Evolutionary conservation across 2,888 invertebrate genomes (phyloP).

Genomic region (Cryptus viduatorius): DNA sequence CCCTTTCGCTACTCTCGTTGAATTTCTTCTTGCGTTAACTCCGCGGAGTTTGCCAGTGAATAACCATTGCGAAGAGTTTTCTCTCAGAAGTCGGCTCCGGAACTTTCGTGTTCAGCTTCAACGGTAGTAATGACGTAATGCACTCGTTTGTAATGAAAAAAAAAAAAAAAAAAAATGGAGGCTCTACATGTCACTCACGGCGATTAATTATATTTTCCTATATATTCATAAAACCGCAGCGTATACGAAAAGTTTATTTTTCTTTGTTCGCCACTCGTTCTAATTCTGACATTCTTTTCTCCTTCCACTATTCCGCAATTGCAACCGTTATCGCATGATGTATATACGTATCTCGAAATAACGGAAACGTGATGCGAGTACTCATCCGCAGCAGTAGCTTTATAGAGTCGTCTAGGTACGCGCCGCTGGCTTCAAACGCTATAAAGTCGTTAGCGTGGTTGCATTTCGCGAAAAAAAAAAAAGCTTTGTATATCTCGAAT

Average conservation of each 20-base stretch:
- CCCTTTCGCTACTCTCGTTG: constrained; percentile 33
- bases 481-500: constrained; percentile 65
- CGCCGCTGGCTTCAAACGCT: constrained; percentile 46
- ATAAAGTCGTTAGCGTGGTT: constrained; percentile 63
- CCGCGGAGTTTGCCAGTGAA: not conserved
- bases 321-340: constrained; percentile 32
- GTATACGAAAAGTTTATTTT: not conserved
- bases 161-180: not conserved
- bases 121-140: not conserved
- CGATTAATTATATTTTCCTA: not conserved
- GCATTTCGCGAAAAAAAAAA: constrained; percentile 36
- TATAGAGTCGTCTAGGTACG: constrained; percentile 36
- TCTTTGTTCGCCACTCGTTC: constrained; percentile 15
- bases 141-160: not conserved
- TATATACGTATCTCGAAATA: constrained; percentile 41
- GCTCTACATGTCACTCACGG: not conserved
- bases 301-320: constrained; percentile 1
- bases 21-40: constrained; percentile 17
- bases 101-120: not conserved
- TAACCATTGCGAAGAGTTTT: not conserved
- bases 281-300: not conserved
- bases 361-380: constrained; percentile 68
- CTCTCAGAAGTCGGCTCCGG: constrained; percentile 1
- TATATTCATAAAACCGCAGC: not conserved
- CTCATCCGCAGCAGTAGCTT: constrained; percentile 49